Percentiles rank a stretch among this genome's conserved stretches.
Conservation (phyloP, 1,140 invertebrate species). For the Neodiprion pinetum region DNA sequence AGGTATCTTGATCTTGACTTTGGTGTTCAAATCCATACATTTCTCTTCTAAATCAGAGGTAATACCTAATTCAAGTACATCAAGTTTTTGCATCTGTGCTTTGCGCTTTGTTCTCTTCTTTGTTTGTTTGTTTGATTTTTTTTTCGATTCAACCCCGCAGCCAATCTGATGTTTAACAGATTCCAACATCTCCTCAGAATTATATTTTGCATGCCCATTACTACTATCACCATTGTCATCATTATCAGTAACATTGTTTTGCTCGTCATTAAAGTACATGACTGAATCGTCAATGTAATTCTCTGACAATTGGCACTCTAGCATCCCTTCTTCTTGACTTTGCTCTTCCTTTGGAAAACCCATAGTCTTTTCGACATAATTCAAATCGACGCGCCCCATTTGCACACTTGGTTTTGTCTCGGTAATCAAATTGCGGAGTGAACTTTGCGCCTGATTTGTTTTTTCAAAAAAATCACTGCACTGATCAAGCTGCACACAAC, state of each 20-base stretch:
- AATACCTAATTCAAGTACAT: constrained; percentile 35
- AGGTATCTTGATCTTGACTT: constrained; percentile 49
- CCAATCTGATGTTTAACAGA: constrained; percentile 32
- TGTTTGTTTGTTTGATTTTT: constrained; percentile 35
- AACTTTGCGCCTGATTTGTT: constrained; percentile 56
- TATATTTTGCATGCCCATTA: constrained; percentile 27
- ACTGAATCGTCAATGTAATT: constrained; percentile 40
- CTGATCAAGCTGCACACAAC: constrained; percentile 54
- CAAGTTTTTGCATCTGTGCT: constrained; percentile 41
- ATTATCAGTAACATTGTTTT: constrained; percentile 35
- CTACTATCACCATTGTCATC: constrained; percentile 26
- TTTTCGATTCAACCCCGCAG: constrained; percentile 28
- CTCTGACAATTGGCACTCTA: constrained; percentile 36
- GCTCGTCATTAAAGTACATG: constrained; percentile 23
- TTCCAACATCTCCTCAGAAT: constrained; percentile 25
- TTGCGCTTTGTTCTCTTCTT: constrained; percentile 49
- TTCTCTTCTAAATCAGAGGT: constrained; percentile 40
- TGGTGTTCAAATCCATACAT: constrained; percentile 33
- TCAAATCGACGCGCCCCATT: constrained; percentile 32
- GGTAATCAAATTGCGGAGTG: constrained; percentile 45
- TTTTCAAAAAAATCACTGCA: constrained; percentile 59
- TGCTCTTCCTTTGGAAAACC: constrained; percentile 41
- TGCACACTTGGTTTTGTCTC: constrained; percentile 41
- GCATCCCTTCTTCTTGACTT: constrained; percentile 28
- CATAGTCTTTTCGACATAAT: constrained; percentile 40